These are phyloP conservation scores for Lasiurus borealis DNA, from an alignment of 2,113 vertebrate genomes.

Conservation along the genomic window DNA sequence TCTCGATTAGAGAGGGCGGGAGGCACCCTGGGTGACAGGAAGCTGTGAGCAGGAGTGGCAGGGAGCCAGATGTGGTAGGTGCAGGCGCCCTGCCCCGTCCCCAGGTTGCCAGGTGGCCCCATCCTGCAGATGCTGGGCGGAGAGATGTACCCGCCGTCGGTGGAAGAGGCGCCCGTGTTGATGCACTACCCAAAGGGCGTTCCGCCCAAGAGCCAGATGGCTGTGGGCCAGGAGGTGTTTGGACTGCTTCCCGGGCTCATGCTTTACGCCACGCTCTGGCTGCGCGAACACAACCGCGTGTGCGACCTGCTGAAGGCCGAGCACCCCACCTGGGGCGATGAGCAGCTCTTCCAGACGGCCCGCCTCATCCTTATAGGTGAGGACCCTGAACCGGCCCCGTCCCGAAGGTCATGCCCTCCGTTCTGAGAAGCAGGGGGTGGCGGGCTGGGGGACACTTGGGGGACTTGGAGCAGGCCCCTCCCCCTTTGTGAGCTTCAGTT, in stretches of 20 bases:
- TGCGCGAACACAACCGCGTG: slow-evolving; percentile 96
- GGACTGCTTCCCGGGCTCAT: slow-evolving; percentile 94
- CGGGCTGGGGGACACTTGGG: not conserved
- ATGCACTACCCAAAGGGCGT: slow-evolving; percentile 91
- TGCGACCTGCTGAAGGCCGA: slow-evolving; percentile 94
- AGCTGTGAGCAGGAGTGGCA: not conserved
- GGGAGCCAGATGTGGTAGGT: not conserved
- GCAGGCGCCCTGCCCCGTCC: not conserved
- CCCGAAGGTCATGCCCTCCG: not conserved
- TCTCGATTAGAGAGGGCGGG: not conserved
- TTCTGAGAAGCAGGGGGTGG: not conserved
- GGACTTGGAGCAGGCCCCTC: not conserved
- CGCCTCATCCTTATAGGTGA: slow-evolving; percentile 97
- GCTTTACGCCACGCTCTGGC: slow-evolving; percentile 94
- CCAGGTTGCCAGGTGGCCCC: not conserved
- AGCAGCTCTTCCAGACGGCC: slow-evolving; percentile 97
- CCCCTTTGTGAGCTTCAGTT: not conserved
- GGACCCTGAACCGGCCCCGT: not conserved
- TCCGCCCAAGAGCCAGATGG: slow-evolving; percentile 87
- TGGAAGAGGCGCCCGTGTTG: slow-evolving; percentile 86
- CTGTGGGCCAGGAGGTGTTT: slow-evolving; percentile 94
- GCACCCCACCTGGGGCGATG: slow-evolving; percentile 95
- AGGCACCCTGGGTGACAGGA: fast-evolving
- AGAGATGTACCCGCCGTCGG: slow-evolving; percentile 92
- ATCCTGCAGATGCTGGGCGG: slow-evolving; percentile 89